A percentile compares a stretch with the other conserved stretches of the same genome.
Evolutionary conservation across 2,113 vertebrate species (phyloP).

Genomic region (Stomatorhinus ivindoensis): DNA sequence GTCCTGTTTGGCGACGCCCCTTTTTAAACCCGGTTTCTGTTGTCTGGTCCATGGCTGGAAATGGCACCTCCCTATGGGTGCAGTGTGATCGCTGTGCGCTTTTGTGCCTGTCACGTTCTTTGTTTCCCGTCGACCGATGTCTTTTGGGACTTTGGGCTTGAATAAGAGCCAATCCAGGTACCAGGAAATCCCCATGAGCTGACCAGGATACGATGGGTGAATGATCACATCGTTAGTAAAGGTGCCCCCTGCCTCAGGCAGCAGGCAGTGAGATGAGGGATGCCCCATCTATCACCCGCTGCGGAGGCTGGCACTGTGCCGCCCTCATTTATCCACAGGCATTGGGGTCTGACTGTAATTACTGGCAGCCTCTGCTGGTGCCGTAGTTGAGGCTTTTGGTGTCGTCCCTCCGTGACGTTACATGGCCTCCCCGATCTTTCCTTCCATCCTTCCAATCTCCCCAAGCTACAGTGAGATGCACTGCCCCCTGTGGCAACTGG

Average conservation of each 20-base stretch:
- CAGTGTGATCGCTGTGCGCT: background rate
- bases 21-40: background rate
- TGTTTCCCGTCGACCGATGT: background rate
- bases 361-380: slow-evolving; percentile 16
- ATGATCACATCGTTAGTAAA: background rate
- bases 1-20: background rate
- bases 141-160: background rate
- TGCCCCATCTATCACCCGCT: slow-evolving; percentile 6
- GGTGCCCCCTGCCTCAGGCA: background rate
- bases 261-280: background rate
- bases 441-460: background rate
- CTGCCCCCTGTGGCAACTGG: background rate
- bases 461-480: background rate
- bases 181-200: background rate
- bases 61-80: background rate
- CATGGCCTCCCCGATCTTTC: background rate
- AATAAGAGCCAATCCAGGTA: background rate
- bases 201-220: slow-evolving; percentile 15
- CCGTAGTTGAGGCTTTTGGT: slow-evolving; percentile 22
- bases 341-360: slow-evolving; percentile 26
- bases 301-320: background rate
- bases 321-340: slow-evolving; percentile 19
- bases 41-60: background rate
- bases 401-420: slow-evolving; percentile 3
- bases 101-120: background rate